Evolutionary conservation across 1,140 invertebrate genomes (phyloP).

Genomic region (Latrodectus geometricus): DNA sequence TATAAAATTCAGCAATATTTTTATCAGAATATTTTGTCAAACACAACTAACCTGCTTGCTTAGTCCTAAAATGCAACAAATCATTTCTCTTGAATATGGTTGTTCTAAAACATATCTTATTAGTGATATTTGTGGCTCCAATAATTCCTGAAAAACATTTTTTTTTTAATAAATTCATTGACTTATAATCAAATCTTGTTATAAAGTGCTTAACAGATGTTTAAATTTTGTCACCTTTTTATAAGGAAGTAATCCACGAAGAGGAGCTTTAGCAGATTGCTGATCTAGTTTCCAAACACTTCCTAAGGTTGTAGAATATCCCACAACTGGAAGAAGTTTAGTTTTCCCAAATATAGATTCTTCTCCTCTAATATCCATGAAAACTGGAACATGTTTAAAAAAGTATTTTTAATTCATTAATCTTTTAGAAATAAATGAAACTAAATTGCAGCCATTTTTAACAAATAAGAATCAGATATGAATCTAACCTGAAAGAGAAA

Average conservation of each 20-base stretch:
- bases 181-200: background rate
- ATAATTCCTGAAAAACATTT: slow-evolving; percentile 74
- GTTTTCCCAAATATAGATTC: slow-evolving; percentile 75
- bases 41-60: slow-evolving; percentile 81
- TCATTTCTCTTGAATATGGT: slow-evolving; percentile 96
- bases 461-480: background rate
- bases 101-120: slow-evolving; percentile 92
- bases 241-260: slow-evolving; percentile 93
- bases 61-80: slow-evolving; percentile 91
- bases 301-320: slow-evolving; percentile 80
- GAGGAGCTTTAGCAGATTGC: slow-evolving; percentile 83
- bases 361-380: slow-evolving; percentile 48
- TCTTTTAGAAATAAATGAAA: background rate
- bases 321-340: slow-evolving; percentile 92
- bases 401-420: background rate
- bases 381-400: slow-evolving; percentile 13
- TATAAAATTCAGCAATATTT: too few relatives aligned
- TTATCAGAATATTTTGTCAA: background rate
- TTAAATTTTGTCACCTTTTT: slow-evolving; percentile 73
- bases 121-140: slow-evolving; percentile 88
- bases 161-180: background rate
- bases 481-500: slow-evolving; percentile 80
- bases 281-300: slow-evolving; percentile 92
- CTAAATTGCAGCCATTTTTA: background rate
- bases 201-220: background rate